phyloP scores from a whole-genome alignment of 53 echinoderm and acorn worm species.

The Henricia sp. region DNA sequence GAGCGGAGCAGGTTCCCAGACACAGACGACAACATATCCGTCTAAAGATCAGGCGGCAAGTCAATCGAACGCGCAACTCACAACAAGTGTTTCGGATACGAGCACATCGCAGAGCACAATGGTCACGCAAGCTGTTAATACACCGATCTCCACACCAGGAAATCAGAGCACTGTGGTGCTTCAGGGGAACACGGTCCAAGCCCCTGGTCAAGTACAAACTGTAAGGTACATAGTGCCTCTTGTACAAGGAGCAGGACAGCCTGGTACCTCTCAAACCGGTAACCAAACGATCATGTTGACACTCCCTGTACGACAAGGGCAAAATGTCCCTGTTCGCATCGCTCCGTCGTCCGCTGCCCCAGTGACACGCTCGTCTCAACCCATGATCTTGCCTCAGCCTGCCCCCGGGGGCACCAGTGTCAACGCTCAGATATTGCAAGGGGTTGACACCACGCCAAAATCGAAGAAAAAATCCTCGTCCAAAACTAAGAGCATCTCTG shows the following conservation, averaged over 20 bases:
- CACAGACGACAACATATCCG: conserved; percentile 1
- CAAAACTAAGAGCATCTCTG: conserved; percentile 50
- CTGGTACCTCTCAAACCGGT: conserved; percentile 7
- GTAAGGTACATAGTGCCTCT: conserved; percentile 54
- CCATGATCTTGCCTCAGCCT: conserved; percentile 77
- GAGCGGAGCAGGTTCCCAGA: background rate
- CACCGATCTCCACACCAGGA: conserved; percentile 80
- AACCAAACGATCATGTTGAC: conserved; percentile 79
- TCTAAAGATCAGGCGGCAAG: conserved; percentile 65
- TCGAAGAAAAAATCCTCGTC: conserved; percentile 53
- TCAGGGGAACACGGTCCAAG: conserved; percentile 50
- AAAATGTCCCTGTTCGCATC: conserved; percentile 75
- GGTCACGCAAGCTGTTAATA: conserved; percentile 80
- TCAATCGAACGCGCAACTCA: conserved; percentile 61
- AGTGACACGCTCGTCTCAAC: conserved; percentile 61
- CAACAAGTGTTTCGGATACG: conserved; percentile 69
- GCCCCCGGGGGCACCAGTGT: conserved; percentile 34
- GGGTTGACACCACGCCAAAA: conserved; percentile 58
- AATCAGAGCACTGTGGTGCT: conserved; percentile 66
- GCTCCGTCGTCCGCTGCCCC: conserved; percentile 62
- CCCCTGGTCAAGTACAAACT: conserved; percentile 49
- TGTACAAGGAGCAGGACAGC: conserved; percentile 20
- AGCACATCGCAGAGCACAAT: conserved; percentile 66
- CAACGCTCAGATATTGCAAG: conserved; percentile 52
- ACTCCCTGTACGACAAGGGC: conserved; percentile 74